Evolutionary conservation across 1,140 invertebrate species (phyloP).

Genomic region (Papilio aristodemus): DNA sequence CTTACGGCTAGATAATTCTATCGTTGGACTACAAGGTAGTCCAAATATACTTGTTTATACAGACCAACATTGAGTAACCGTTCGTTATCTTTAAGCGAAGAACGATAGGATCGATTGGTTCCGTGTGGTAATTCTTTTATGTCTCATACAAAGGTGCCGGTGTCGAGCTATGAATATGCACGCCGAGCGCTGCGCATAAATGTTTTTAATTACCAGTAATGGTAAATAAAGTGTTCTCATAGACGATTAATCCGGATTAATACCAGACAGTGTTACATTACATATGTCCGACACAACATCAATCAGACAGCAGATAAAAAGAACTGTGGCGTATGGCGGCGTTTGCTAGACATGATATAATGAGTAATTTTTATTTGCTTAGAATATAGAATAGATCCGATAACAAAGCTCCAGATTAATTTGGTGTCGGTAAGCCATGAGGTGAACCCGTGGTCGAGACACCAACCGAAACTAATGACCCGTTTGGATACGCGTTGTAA

Average conservation of each 20-base stretch:
- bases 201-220: slow-evolving; percentile 29
- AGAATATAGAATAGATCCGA: not conserved
- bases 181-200: slow-evolving; percentile 29
- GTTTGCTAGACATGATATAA: not conserved
- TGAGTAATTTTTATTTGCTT: not conserved
- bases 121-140: slow-evolving; percentile 30
- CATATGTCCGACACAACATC: not conserved
- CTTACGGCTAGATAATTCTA: not conserved
- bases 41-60: not conserved
- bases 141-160: slow-evolving; percentile 30
- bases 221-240: slow-evolving; percentile 28
- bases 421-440: not conserved
- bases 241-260: slow-evolving; percentile 22
- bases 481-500: not conserved
- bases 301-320: not conserved
- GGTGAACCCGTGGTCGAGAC: not conserved
- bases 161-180: slow-evolving; percentile 31
- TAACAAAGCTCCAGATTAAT: not conserved
- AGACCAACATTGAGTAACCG: slow-evolving; percentile 11
- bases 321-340: not conserved
- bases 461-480: not conserved
- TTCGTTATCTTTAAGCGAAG: slow-evolving; percentile 5
- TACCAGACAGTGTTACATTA: slow-evolving; percentile 17
- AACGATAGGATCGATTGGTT: slow-evolving; percentile 12
- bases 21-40: not conserved